phyloP scores from a whole-genome alignment of 2,113 vertebrate species.

The Scophthalmus maximus region DNA sequence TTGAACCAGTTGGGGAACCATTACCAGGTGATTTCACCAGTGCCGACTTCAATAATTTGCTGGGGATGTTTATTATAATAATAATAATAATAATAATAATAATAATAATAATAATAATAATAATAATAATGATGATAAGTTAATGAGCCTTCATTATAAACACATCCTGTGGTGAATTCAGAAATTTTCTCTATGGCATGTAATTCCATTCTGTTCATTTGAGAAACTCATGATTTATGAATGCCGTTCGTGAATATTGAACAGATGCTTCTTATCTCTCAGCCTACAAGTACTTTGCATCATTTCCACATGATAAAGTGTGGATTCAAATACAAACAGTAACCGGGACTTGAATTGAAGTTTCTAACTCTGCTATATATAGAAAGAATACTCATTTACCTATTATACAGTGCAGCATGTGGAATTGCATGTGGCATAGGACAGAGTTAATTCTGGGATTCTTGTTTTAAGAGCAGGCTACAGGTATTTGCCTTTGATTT shows the following conservation, averaged over 20 bases:
- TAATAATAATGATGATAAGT: conserved; percentile 21
- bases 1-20: neutral
- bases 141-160: conserved; percentile 52
- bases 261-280: conserved; percentile 34
- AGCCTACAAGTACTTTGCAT: conserved; percentile 6
- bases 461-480: too few relatives aligned
- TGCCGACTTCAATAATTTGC: neutral
- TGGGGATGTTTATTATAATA: conserved; percentile 1
- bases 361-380: neutral
- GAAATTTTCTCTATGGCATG: neutral
- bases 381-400: neutral
- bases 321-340: conserved; percentile 8
- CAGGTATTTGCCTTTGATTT: too few relatives aligned
- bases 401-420: too few relatives aligned
- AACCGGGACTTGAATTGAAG: neutral
- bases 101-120: conserved; percentile 24
- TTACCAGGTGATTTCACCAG: neutral
- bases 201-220: conserved; percentile 10
- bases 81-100: conserved; percentile 16
- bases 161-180: conserved; percentile 12
- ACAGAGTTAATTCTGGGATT: too few relatives aligned
- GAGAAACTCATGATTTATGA: conserved; percentile 39
- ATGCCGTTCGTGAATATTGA: conserved; percentile 34
- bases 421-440: too few relatives aligned
- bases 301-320: neutral